Evolutionary conservation across 2,888 invertebrate genomes (phyloP).

Genomic region (Ditula angustiorana): DNA sequence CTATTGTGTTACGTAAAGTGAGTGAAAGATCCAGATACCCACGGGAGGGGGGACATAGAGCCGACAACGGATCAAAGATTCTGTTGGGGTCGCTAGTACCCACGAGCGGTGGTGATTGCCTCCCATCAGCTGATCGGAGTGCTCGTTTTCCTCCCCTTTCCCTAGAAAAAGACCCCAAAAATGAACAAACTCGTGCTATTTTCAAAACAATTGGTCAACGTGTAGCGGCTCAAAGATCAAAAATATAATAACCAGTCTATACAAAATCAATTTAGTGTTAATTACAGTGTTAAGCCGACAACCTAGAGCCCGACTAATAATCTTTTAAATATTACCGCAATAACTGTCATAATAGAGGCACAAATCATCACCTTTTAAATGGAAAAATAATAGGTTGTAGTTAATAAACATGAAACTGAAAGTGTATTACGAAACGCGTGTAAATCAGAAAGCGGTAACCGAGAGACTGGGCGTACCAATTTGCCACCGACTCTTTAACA

Average conservation of each 20-base stretch:
- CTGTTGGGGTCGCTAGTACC: too few relatives aligned
- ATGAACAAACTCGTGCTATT: too few relatives aligned
- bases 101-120: too few relatives aligned
- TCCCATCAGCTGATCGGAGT: too few relatives aligned
- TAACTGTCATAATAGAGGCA: conserved; percentile 36
- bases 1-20: too few relatives aligned
- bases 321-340: conserved; percentile 30
- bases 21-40: too few relatives aligned
- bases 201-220: background rate
- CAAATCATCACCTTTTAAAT: conserved; percentile 39
- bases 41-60: too few relatives aligned
- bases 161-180: too few relatives aligned
- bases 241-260: conserved; percentile 7
- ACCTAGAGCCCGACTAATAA: conserved; percentile 27
- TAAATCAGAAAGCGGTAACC: conserved; percentile 51
- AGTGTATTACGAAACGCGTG: conserved; percentile 50
- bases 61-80: too few relatives aligned
- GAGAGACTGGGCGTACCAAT: conserved; percentile 59
- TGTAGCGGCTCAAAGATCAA: background rate
- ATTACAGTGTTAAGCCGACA: conserved; percentile 20
- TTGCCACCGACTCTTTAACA: conserved; percentile 57
- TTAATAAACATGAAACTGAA: conserved; percentile 40
- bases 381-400: conserved; percentile 40
- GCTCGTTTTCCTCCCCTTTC: too few relatives aligned
- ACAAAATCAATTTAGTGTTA: conserved; percentile 26